These are phyloP conservation scores for Lamproptera curius DNA, from an alignment of 2,888 invertebrate species.

Conservation along the genomic window DNA sequence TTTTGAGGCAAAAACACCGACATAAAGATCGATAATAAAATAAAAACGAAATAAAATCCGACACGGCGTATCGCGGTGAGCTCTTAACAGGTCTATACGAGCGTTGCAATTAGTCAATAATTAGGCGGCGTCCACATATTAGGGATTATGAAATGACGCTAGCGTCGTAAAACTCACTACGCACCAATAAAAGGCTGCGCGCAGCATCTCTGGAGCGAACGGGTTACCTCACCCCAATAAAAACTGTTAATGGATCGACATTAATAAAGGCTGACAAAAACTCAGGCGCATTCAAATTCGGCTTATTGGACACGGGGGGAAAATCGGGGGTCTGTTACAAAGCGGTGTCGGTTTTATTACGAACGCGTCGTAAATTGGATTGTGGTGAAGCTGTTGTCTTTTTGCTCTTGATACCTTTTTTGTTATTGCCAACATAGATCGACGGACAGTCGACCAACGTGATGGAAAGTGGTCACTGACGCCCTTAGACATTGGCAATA, in stretches of 20 bases:
- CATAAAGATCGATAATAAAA: no score
- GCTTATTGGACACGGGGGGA: slow-evolving; percentile 37
- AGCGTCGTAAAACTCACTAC: slow-evolving; percentile 49
- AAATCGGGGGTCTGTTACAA: slow-evolving; percentile 1
- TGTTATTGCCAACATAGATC: no score
- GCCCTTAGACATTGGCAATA: no score
- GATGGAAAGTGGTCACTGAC: no score
- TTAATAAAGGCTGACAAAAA: slow-evolving; percentile 61
- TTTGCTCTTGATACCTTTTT: no score
- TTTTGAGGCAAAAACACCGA: no score
- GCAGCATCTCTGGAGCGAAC: slow-evolving; percentile 61
- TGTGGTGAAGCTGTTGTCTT: not conserved
- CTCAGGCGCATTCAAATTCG: slow-evolving; percentile 50
- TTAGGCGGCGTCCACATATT: slow-evolving; percentile 39
- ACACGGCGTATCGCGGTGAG: not conserved
- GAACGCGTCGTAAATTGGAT: not conserved
- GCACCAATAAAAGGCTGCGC: slow-evolving; percentile 50
- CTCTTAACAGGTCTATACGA: slow-evolving; percentile 21
- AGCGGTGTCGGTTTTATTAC: not conserved
- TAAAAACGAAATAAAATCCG: not conserved
- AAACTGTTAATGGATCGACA: slow-evolving; percentile 63
- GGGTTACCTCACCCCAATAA: slow-evolving; percentile 52
- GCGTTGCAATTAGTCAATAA: slow-evolving; percentile 34
- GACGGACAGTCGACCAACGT: no score
- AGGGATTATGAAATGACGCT: slow-evolving; percentile 43